A percentile compares a stretch with the other conserved stretches of the same genome.
Conservation (phyloP, 2,797 vertebrate species). For the Alca torda region DNA sequence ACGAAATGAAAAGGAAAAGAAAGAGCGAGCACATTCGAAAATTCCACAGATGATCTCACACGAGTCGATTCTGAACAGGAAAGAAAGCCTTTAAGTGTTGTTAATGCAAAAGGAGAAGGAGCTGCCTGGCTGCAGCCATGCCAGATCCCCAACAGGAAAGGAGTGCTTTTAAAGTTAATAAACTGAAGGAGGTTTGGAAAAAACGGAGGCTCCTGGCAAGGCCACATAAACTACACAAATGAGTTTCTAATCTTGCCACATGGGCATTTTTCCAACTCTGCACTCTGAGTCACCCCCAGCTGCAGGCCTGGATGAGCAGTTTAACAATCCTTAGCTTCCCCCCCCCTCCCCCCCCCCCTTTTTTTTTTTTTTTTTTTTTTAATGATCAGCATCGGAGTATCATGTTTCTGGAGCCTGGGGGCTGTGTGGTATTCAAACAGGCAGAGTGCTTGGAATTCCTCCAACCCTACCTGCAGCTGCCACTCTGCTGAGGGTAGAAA, state of each 20-base stretch:
- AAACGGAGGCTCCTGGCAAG: constrained; percentile 81
- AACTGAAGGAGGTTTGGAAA: constrained; percentile 81
- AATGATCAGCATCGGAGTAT: constrained; percentile 78
- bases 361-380: constrained; percentile 31
- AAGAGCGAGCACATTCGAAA: constrained; percentile 56
- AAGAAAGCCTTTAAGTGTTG: constrained; percentile 62
- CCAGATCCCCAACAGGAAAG: constrained; percentile 72
- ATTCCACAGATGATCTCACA: constrained; percentile 81
- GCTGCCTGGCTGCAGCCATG: constrained; percentile 63
- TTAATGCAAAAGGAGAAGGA: constrained; percentile 60
- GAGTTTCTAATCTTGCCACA: constrained; percentile 74
- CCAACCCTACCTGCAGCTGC: constrained; percentile 79
- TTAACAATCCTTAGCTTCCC: constrained; percentile 71
- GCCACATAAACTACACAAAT: constrained; percentile 73
- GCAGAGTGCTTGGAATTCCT: constrained; percentile 77
- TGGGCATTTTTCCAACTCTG: constrained; percentile 76
- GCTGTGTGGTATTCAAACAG: constrained; percentile 78
- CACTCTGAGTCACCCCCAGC: constrained; percentile 79
- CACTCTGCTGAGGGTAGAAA: constrained; percentile 20
- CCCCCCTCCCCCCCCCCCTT: neutral
- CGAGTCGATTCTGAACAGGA: constrained; percentile 61
- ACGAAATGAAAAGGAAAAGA: constrained; percentile 58
- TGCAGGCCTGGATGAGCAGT: constrained; percentile 82
- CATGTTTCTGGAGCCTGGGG: constrained; percentile 80
- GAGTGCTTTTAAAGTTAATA: constrained; percentile 82